Conservation (phyloP, 2,797 vertebrate genomes). For the Cuculus canorus region DNA sequence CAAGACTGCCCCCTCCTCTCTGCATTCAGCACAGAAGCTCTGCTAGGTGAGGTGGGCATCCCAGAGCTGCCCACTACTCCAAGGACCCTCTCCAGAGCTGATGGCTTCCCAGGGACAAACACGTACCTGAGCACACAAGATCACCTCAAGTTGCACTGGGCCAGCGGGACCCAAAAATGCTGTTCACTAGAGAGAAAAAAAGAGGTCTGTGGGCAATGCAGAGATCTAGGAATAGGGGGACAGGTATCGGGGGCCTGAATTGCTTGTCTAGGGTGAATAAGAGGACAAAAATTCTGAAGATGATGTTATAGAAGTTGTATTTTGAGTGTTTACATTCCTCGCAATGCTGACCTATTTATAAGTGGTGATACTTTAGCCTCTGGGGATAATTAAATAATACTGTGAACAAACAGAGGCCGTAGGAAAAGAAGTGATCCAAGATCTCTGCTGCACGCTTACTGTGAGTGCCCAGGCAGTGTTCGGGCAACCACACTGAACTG, state of each 20-base stretch:
- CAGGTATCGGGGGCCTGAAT: not conserved
- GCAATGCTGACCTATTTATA: conserved; percentile 4
- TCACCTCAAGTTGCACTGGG: not conserved
- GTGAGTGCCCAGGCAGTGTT: not conserved
- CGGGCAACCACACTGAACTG: not conserved
- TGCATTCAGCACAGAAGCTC: not conserved
- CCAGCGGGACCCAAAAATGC: not conserved
- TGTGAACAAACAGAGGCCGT: not conserved
- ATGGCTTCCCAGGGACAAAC: not conserved
- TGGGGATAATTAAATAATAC: not conserved
- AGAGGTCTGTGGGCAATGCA: rapidly evolving
- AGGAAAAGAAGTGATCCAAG: not conserved
- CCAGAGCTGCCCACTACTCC: not conserved
- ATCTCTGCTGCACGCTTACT: not conserved
- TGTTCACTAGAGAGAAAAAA: not conserved
- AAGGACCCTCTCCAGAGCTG: not conserved
- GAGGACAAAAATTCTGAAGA: not conserved
- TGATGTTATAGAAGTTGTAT: not conserved
- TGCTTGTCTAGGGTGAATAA: not conserved
- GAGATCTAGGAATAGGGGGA: rapidly evolving
- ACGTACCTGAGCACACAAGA: rapidly evolving
- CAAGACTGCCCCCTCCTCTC: rapidly evolving
- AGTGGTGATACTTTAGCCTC: not conserved
- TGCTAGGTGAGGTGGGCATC: not conserved
- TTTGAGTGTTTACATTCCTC: not conserved